These are phyloP conservation scores for Archips crataeganus DNA, from an alignment of 2,888 invertebrate species.

Conservation along the genomic window DNA sequence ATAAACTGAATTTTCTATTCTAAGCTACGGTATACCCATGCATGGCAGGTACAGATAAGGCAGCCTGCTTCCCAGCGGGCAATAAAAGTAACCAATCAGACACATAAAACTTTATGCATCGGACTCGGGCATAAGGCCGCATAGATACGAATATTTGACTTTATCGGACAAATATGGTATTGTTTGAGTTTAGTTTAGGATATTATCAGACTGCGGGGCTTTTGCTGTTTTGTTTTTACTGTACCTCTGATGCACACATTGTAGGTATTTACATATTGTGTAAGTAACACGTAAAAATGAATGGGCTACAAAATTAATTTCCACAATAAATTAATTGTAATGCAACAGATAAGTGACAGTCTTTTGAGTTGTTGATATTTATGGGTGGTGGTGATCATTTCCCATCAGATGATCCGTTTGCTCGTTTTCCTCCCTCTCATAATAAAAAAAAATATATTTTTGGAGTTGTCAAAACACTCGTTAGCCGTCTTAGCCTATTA, in stretches of 20 bases:
- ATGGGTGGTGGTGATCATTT: too few species aligned
- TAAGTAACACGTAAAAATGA: neutral
- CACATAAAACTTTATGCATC: slow-evolving; percentile 68
- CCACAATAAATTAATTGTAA: too few species aligned
- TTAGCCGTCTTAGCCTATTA: too few species aligned
- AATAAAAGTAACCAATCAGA: slow-evolving; percentile 70
- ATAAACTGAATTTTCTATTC: neutral
- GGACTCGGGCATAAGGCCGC: slow-evolving; percentile 51
- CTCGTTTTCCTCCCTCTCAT: too few species aligned
- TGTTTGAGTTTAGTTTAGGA: slow-evolving; percentile 8
- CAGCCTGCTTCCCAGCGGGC: slow-evolving; percentile 54
- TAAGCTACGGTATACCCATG: slow-evolving; percentile 44
- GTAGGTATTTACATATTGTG: too few species aligned
- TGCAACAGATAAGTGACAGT: too few species aligned
- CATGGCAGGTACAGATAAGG: slow-evolving; percentile 65
- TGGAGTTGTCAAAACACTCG: too few species aligned
- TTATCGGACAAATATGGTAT: slow-evolving; percentile 27
- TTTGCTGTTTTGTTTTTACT: neutral
- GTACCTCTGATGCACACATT: too few species aligned
- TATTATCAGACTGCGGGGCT: neutral
- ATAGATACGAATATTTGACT: slow-evolving; percentile 28
- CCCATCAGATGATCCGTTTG: too few species aligned
- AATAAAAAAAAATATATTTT: too few species aligned
- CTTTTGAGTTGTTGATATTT: too few species aligned
- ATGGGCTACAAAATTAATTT: too few species aligned